Evolutionary conservation across 2,797 vertebrate genomes (phyloP), one percentile per base, ranked within the genome.

Genomic region (Nothura maculosa): DNA sequence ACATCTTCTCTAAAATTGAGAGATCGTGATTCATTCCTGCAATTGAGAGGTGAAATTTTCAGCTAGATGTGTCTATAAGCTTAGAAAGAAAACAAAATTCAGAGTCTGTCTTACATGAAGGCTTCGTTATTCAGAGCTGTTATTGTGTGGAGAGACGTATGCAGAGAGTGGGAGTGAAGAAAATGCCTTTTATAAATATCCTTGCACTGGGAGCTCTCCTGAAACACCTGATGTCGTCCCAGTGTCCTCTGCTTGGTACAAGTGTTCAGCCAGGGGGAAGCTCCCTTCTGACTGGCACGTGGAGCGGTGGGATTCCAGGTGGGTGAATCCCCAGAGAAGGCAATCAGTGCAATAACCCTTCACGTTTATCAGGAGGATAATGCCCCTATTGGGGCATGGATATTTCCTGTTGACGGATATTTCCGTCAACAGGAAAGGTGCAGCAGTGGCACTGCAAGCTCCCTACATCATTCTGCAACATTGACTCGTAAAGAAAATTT

Each of bases 171-270:
- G 1, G 27, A 42, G 12, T 72, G 92, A 85, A 69, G 18, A 75
- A 93, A 89, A 36, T 58, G 66, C 58, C 55, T 77, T 68, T 93
- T 83, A 79, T 85, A 94, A 85, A 88, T 94, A 81, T 20, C 47
- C 50, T 76, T 84, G 70, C 52, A 82, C 1, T 54, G 75, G 74
- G 81, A 75, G 36, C 66, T 62, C 7, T 68, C 38, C 36, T 88
- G 90, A 85, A 95, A 74, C 25, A 25, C 38, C 58, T 10, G 3
- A 60, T 84, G 70, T 70, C 48, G 89, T 87, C 77, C 38, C 3
- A 5, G 30, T 74, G 54, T 91, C 36, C 42, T 90, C 70, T 52
- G 45, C 79, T 61, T 52, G 16, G n/a, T 64, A 40, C 28, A 52
- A 66, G 19, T 87, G 50, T 76, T 62, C 78, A 90, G 91, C 87